Conservation (phyloP, 2,113 vertebrate species). For the Spermophilus dauricus region DNA sequence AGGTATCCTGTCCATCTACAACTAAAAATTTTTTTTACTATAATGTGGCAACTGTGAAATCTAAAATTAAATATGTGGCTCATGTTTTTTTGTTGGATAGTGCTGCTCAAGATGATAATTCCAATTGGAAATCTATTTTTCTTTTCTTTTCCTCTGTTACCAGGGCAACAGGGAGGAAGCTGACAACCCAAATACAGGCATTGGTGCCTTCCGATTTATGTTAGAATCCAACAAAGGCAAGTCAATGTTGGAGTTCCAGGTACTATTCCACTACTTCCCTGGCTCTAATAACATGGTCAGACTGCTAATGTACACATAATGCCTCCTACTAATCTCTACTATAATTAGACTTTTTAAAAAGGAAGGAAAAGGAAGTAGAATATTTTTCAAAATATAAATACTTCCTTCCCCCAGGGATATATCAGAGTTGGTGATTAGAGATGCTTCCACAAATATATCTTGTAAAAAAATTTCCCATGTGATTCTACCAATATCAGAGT, state of each 20-base stretch:
- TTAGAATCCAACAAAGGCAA: conserved; percentile 99
- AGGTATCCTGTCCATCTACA: too few relatives aligned
- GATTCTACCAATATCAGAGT: neutral
- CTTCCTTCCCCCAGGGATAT: neutral
- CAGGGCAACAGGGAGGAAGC: conserved; percentile 98
- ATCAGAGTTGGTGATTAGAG: conserved; percentile 17
- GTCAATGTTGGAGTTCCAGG: conserved; percentile 99
- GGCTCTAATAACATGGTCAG: neutral
- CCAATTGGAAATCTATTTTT: conserved; percentile 50
- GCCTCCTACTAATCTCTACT: neutral
- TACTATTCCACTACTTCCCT: conserved; percentile 59
- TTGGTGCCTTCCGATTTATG: conserved; percentile 99
- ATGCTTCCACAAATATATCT: conserved; percentile 6
- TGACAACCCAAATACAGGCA: conserved; percentile 97
- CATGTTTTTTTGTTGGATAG: neutral
- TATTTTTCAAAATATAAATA: conserved; percentile 41
- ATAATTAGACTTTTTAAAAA: neutral
- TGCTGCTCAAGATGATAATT: neutral
- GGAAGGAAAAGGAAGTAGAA: neutral
- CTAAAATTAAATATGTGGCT: conserved; percentile 23
- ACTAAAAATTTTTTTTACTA: conserved; percentile 29
- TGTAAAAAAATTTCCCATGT: conserved; percentile 1
- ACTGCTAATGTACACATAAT: too few relatives aligned
- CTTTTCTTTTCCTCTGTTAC: conserved; percentile 60
- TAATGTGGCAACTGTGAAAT: conserved; percentile 5